Evolutionary conservation across 2,113 vertebrate species (phyloP), one percentile per base, ranked within the genome.

Genomic region (Natator depressus): DNA sequence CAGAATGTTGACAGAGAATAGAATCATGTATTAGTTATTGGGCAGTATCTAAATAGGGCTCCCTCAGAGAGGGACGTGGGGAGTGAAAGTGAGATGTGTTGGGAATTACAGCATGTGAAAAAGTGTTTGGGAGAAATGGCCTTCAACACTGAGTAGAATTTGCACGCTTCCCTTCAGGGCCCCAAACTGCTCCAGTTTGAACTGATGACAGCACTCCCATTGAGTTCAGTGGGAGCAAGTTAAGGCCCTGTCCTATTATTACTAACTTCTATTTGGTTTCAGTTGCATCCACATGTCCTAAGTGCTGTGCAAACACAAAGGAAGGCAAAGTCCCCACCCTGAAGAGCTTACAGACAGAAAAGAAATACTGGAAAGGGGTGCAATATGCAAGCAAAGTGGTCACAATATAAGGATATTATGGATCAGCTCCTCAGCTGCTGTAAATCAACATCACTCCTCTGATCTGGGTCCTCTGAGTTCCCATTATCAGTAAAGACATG

Each of bases 61-160:
- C 35, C 80, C 12, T 8, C 24, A 57, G 31, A 10, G 53, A 27
- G 24, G 51, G n/a, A 29, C 17, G 9, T 47, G 14, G 38, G 49
- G 5, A 27, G 5, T 47, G 46, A 78, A 78, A 46, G 38, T 50
- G 65, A 92, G 81, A 16, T 16, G 14, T n/a, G 47, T 1, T 89
- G 59, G 80, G 50, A 76, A 55, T 38, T 87, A 76, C 65, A 93
- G 53, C 50, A 69, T 42, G 24, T 0, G 0, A 3, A 46, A 46
- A 78, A 27, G 24, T 14, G 29, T 6, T 78, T 11, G 24, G 46
- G 75, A 78, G 75, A 78, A 0, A 1, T 3, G 79, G 85, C 50
- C 88, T 29, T 8, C 0, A 0, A 85, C 50, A 19, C 0, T 1
- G 53, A 38, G 25, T 46, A 22, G 8, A 22, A 53, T 0, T 0